These are phyloP conservation scores for Sipha maydis DNA, from an alignment of 2,888 invertebrate species.

Conservation along the genomic window DNA sequence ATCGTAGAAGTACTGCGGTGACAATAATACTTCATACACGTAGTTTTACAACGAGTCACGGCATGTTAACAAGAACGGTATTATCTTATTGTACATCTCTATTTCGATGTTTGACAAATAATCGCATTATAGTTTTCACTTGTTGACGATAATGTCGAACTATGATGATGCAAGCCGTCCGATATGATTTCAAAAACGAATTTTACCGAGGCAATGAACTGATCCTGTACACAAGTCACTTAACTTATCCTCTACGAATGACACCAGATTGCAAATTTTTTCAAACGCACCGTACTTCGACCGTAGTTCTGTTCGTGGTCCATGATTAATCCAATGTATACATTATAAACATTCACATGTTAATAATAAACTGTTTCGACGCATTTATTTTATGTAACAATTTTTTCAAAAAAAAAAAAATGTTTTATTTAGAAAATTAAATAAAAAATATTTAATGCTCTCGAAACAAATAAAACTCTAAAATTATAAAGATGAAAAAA, in stretches of 20 bases:
- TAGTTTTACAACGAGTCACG: background rate
- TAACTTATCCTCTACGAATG: slow-evolving; percentile 1
- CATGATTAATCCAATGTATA: too few species aligned
- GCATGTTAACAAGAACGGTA: slow-evolving; percentile 62
- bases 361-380: too few species aligned
- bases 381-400: too few species aligned
- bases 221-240: background rate
- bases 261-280: background rate
- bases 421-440: too few species aligned
- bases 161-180: background rate
- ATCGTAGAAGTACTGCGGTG: background rate
- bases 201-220: background rate
- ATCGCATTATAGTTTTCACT: background rate
- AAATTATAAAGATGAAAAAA: too few species aligned
- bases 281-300: slow-evolving; percentile 3
- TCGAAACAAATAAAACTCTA: too few species aligned
- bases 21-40: background rate
- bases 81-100: slow-evolving; percentile 63
- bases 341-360: too few species aligned
- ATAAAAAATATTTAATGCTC: too few species aligned
- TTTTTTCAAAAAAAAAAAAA: too few species aligned
- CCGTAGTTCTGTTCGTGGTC: too few species aligned
- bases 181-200: background rate
- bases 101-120: slow-evolving; percentile 64
- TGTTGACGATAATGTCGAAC: background rate